Conservation (phyloP, 2,888 invertebrate genomes). For the Choristoneura rosaceana region DNA sequence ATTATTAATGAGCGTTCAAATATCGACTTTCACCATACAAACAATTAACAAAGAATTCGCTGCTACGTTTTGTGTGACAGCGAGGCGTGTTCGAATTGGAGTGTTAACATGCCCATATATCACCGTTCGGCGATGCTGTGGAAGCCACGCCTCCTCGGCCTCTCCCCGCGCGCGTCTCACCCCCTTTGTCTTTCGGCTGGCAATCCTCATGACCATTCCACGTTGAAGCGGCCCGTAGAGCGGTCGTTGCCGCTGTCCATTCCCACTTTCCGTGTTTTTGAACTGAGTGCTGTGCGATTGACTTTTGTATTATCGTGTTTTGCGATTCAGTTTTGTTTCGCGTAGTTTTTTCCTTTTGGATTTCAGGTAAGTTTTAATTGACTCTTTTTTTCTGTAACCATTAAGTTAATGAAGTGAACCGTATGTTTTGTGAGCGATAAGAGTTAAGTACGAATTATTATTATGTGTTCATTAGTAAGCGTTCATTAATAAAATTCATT, state of each 20-base stretch:
- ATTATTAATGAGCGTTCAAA: slow-evolving; percentile 59
- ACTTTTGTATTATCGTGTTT: slow-evolving; percentile 62
- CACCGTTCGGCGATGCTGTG: slow-evolving; percentile 76
- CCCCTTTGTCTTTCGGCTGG: slow-evolving; percentile 66
- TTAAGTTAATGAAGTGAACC: slow-evolving; percentile 24
- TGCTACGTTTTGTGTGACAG: slow-evolving; percentile 63
- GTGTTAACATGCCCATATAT: slow-evolving; percentile 83
- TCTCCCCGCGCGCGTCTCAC: slow-evolving; percentile 52
- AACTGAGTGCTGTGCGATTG: slow-evolving; percentile 69
- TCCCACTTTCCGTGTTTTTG: slow-evolving; percentile 60
- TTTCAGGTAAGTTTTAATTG: slow-evolving; percentile 50
- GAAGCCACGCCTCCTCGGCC: slow-evolving; percentile 54
- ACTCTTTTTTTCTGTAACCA: not conserved
- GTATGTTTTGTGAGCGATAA: slow-evolving; percentile 23
- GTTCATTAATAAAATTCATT: slow-evolving; percentile 22
- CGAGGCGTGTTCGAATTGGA: slow-evolving; percentile 76
- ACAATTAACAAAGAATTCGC: slow-evolving; percentile 62
- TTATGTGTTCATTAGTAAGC: slow-evolving; percentile 14
- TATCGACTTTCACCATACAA: slow-evolving; percentile 67
- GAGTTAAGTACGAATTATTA: slow-evolving; percentile 4
- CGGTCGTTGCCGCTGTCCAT: slow-evolving; percentile 59
- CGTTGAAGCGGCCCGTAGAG: slow-evolving; percentile 66
- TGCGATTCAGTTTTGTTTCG: slow-evolving; percentile 53
- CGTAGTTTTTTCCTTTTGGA: slow-evolving; percentile 32
- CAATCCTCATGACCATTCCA: slow-evolving; percentile 78